A percentile compares a stretch with the other conserved stretches of the same genome.
Evolutionary conservation across 2,113 vertebrate species (phyloP).

Genomic region (Aegotheles bennettii): DNA sequence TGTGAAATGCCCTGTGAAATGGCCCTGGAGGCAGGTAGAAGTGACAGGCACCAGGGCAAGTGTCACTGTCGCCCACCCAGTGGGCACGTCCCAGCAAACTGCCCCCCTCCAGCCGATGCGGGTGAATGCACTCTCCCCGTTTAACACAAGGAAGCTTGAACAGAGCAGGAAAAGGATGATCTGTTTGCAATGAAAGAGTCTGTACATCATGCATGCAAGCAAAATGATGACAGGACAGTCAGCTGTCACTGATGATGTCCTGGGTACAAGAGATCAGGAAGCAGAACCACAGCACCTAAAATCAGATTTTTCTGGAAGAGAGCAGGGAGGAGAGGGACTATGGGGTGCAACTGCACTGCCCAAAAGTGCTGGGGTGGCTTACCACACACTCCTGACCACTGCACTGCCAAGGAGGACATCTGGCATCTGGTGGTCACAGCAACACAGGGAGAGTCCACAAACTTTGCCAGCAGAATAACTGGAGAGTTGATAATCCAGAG

Average conservation of each 20-base stretch:
- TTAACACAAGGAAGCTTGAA: not conserved
- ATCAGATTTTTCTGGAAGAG: not conserved
- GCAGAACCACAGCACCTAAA: conserved; percentile 8
- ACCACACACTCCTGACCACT: not conserved
- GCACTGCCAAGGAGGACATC: not conserved
- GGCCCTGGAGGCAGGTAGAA: not conserved
- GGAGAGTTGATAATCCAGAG: not conserved
- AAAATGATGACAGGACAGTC: not conserved
- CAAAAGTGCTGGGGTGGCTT: not conserved
- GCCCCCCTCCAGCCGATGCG: not conserved
- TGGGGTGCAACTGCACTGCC: not conserved
- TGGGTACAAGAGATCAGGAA: not conserved
- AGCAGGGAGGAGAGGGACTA: not conserved
- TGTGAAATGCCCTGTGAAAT: not conserved
- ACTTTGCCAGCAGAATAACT: not conserved
- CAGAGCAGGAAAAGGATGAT: not conserved
- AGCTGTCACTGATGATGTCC: conserved; percentile 15
- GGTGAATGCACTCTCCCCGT: not conserved
- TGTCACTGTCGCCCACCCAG: not conserved
- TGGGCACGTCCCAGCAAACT: not conserved
- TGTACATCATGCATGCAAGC: not conserved
- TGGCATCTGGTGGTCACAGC: not conserved
- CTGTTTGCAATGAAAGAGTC: not conserved
- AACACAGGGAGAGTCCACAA: not conserved
- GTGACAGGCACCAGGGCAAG: not conserved